These are phyloP conservation scores for Ceyx erithaca DNA, from an alignment of 2,797 vertebrate species.

Conservation along the genomic window DNA sequence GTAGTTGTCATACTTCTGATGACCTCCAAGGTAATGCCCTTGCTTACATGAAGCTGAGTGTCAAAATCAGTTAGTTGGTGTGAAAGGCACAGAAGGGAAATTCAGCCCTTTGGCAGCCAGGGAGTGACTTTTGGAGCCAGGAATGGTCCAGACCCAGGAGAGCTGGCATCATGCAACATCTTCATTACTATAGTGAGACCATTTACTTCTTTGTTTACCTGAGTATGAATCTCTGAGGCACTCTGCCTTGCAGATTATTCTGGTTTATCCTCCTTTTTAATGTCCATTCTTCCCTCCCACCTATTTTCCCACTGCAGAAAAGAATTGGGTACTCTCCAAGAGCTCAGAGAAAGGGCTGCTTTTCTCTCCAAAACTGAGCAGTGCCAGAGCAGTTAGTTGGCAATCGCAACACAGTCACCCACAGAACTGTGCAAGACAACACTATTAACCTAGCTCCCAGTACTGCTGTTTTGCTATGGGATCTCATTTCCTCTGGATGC, in stretches of 20 bases:
- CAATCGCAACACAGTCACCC: neutral
- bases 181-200: neutral
- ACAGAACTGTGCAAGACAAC: conserved; percentile 5
- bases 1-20: neutral
- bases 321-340: neutral
- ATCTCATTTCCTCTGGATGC: conserved; percentile 30
- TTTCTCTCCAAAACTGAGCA: neutral
- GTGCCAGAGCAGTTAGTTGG: conserved; percentile 30
- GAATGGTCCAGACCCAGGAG: neutral
- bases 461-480: neutral
- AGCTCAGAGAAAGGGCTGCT: neutral
- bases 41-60: neutral
- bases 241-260: neutral
- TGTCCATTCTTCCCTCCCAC: neutral
- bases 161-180: neutral
- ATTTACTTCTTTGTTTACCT: neutral
- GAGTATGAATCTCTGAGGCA: neutral
- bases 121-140: neutral
- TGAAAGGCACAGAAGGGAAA: neutral
- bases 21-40: neutral
- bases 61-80: neutral
- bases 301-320: neutral
- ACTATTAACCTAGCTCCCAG: neutral
- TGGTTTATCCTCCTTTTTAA: neutral
- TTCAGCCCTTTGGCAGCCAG: neutral